These are phyloP conservation scores for Seriola aureovittata DNA, from an alignment of 2,113 vertebrate genomes.

Conservation along the genomic window DNA sequence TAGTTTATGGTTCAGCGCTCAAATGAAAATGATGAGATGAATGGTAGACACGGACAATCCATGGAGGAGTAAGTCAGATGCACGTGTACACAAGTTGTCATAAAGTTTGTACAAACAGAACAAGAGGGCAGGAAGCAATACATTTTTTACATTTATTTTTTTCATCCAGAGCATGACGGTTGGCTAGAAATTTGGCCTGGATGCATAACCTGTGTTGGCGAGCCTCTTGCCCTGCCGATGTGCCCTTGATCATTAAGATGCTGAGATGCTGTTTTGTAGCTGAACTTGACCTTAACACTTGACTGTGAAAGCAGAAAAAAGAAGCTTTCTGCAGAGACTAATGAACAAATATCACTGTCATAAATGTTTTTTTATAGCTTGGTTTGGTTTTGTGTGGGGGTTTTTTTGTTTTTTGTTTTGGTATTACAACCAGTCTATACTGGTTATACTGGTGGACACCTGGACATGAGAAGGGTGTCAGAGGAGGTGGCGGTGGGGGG, in stretches of 20 bases:
- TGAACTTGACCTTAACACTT: constrained; percentile 34
- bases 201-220: not conserved
- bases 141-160: no score
- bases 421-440: not conserved
- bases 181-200: no score
- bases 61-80: no score
- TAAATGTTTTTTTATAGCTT: not conserved
- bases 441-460: not conserved
- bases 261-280: not conserved
- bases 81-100: no score
- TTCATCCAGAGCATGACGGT: no score
- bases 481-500: constrained; percentile 39
- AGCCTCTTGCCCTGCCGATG: not conserved
- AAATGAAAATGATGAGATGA: no score
- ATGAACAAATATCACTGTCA: not conserved
- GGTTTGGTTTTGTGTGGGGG: not conserved
- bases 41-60: no score
- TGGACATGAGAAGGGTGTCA: constrained; percentile 50
- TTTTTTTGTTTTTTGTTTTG: no score
- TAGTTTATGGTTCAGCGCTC: not conserved
- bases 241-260: not conserved
- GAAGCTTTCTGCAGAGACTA: not conserved
- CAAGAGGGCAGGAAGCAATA: no score
- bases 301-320: not conserved
- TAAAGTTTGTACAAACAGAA: no score